Percentiles rank a stretch among this genome's conserved stretches.
These are phyloP conservation scores for Sphyrna mokarran DNA, from an alignment of 2,113 vertebrate species.

Conservation along the genomic window DNA sequence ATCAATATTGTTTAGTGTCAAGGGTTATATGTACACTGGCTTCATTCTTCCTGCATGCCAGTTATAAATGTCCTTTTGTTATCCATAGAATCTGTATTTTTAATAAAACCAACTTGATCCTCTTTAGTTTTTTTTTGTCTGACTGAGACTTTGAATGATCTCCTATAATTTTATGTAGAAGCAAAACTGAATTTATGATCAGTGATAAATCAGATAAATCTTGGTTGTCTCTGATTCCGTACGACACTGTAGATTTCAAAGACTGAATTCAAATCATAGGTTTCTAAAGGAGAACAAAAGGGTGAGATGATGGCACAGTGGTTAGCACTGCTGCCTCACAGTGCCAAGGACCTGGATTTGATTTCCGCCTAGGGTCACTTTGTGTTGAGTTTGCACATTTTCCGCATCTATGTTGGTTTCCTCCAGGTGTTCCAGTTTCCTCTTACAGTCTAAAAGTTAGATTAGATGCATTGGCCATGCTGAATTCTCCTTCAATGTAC, in stretches of 20 bases:
- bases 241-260: neutral
- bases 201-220: neutral
- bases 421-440: too few relatives aligned
- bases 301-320: too few relatives aligned
- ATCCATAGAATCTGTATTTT: constrained; percentile 32
- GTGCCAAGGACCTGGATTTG: too few relatives aligned
- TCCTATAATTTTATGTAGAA: neutral
- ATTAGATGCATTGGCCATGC: too few relatives aligned
- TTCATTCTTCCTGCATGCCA: constrained; percentile 28
- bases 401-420: too few relatives aligned
- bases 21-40: neutral
- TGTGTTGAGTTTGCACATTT: too few relatives aligned
- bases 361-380: too few relatives aligned
- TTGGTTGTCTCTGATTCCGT: neutral
- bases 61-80: constrained; percentile 22
- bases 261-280: neutral
- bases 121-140: neutral
- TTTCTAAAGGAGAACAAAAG: neutral
- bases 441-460: too few relatives aligned
- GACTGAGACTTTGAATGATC: neutral
- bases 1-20: neutral
- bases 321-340: too few relatives aligned
- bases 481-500: too few relatives aligned
- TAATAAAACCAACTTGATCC: constrained; percentile 35
- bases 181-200: neutral